Evolutionary conservation across 2,797 vertebrate species (phyloP), one percentile per base, ranked within the genome.

Genomic region (Acomys russatus): DNA sequence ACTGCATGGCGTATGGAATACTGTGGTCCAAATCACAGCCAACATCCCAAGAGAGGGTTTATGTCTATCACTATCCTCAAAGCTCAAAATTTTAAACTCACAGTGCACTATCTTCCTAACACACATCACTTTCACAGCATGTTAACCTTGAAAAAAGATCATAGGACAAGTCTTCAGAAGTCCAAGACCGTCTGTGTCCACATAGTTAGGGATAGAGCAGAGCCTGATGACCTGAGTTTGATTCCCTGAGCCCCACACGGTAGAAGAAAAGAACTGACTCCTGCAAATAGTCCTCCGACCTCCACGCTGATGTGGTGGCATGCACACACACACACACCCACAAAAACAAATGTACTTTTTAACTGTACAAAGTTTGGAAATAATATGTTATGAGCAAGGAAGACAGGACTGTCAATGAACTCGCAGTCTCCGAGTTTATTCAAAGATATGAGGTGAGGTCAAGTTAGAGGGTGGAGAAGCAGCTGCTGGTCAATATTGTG

Each of bases 341-440:
- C 66, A 49, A 12, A 49, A 22, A 30, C 17, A 70, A 54, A 71
- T 28, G 22, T 28, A 56, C 56, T 54, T 38, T 54, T 87, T 28
- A 51, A 64, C 44, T 20, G 30, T 23, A 80, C 77, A 38, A 25
- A 70, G 44, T 90, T 88, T 82, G 92, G 1, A 92, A 93, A 86
- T 64, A 86, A 91, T 94, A 56, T 61, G 56, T 83, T 92, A 59
- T 71, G 23, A 71, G 79, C 85, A 66, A 54, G 64, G 61, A 70
- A 88, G 70, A 80, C 70, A 93, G 63, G 82, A 64, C 68, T 18
- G 10, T 88, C 59, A 61, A 14, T 70, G 76, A 94, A 51, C 44
- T 87, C 33, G 14, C 0, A 85, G 82, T 71, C 44, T 2, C 59
- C 22, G 33, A 51, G 54, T 15, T 85, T 79, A 83, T 33, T 88